These are phyloP conservation scores for Tineola bisselliella DNA, from an alignment of 2,888 invertebrate species.

Conservation along the genomic window DNA sequence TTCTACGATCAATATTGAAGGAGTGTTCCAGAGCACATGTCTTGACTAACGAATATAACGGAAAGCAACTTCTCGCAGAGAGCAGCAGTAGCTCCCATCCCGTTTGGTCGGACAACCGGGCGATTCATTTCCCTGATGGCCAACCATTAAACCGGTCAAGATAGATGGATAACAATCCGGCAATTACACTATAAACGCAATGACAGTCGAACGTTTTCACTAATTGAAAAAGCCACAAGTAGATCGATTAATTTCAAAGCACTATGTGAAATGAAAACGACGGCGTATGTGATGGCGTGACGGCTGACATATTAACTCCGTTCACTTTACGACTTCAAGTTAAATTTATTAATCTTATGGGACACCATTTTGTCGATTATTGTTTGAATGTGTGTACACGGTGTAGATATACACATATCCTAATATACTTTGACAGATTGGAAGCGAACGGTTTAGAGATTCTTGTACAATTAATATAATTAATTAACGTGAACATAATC, in stretches of 20 bases:
- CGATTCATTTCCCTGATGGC: slow-evolving; percentile 64
- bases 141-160: slow-evolving; percentile 60
- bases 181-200: slow-evolving; percentile 64
- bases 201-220: slow-evolving; percentile 62
- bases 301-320: slow-evolving; percentile 55
- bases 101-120: slow-evolving; percentile 35
- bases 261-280: slow-evolving; percentile 63
- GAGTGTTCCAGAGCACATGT: slow-evolving; percentile 28
- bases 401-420: no score
- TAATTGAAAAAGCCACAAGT: slow-evolving; percentile 61
- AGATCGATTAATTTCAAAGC: slow-evolving; percentile 55
- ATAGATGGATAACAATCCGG: slow-evolving; percentile 62
- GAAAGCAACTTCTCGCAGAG: slow-evolving; percentile 49
- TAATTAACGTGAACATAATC: no score
- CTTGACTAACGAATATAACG: slow-evolving; percentile 37
- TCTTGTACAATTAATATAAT: no score
- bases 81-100: slow-evolving; percentile 45
- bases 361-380: slow-evolving; percentile 26
- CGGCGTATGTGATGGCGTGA: slow-evolving; percentile 45
- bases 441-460: no score
- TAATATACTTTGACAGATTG: no score
- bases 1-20: slow-evolving; percentile 6
- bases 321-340: slow-evolving; percentile 52
- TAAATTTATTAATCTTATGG: slow-evolving; percentile 56
- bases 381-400: background rate